Evolutionary conservation across 2,888 invertebrate species (phyloP).

Genomic region (Acronicta alni): DNA sequence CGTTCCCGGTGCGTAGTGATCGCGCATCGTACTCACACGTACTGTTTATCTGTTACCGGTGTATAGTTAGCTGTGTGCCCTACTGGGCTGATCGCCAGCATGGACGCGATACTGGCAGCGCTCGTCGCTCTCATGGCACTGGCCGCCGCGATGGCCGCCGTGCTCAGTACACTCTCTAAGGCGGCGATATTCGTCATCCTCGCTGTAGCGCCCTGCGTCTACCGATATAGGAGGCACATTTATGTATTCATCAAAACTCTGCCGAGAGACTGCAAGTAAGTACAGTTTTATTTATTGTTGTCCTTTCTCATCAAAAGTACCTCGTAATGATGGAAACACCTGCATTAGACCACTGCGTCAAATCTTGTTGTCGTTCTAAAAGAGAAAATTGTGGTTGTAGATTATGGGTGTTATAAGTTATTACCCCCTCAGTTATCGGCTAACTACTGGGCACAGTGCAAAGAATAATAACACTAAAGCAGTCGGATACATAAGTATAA

Average conservation of each 20-base stretch:
- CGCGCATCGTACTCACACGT: constrained; percentile 59
- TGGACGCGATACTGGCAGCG: constrained; percentile 88
- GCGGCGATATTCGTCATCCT: constrained; percentile 92
- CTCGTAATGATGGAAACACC: constrained; percentile 28
- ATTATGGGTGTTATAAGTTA: no score
- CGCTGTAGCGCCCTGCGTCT: constrained; percentile 87
- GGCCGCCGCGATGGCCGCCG: constrained; percentile 88
- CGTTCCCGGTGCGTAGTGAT: constrained; percentile 60
- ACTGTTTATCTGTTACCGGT: constrained; percentile 65
- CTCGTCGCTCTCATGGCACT: constrained; percentile 87
- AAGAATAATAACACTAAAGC: constrained; percentile 1
- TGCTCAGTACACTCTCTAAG: constrained; percentile 91
- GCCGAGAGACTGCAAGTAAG: constrained; percentile 92
- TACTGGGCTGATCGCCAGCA: constrained; percentile 85
- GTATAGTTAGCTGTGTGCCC: constrained; percentile 72
- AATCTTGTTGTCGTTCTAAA: constrained; percentile 19
- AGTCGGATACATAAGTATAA: no score
- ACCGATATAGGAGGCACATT: constrained; percentile 88
- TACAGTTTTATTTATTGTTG: constrained; percentile 55
- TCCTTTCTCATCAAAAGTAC: constrained; percentile 24
- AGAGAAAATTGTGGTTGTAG: no score
- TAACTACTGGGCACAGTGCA: constrained; percentile 7
- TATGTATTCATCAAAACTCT: constrained; percentile 91
- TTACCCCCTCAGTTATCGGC: constrained; percentile 19
- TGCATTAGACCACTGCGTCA: constrained; percentile 50